Conservation (phyloP, 2,888 invertebrate species). For the Crossocerus cetratus region DNA sequence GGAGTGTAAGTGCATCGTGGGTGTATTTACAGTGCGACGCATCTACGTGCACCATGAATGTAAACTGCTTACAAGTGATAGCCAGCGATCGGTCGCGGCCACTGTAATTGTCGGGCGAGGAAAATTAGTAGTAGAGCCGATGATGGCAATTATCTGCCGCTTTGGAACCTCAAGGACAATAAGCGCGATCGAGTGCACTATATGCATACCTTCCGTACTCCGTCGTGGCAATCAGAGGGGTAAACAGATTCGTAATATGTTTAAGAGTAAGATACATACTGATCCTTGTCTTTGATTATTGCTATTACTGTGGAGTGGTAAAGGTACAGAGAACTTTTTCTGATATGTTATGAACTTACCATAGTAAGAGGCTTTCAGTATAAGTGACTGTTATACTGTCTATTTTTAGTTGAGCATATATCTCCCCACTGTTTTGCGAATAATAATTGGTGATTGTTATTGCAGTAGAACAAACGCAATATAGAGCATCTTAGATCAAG, state of each 20-base stretch:
- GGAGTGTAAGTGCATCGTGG: not conserved
- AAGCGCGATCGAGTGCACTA: not conserved
- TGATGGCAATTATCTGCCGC: not conserved
- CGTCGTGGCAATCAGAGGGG: not conserved
- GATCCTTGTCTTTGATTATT: conserved; percentile 2
- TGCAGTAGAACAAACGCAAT: conserved; percentile 23
- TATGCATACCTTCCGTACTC: not conserved
- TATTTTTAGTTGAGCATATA: not conserved
- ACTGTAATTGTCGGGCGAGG: conserved; percentile 17
- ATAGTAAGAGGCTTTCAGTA: not conserved
- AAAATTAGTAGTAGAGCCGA: not conserved
- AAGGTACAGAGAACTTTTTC: not conserved
- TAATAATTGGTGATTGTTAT: conserved; percentile 11
- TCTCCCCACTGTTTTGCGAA: not conserved
- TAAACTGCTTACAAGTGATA: conserved; percentile 36
- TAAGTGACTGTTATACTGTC: not conserved
- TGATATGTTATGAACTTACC: not conserved
- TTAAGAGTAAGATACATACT: not conserved
- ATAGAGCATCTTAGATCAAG: conserved; percentile 10
- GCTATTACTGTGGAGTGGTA: not conserved
- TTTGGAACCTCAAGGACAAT: not conserved
- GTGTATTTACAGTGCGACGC: conserved; percentile 37
- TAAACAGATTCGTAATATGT: not conserved
- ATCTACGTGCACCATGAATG: conserved; percentile 29
- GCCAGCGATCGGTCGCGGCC: not conserved